Evolutionary conservation across 2,888 invertebrate genomes (phyloP), one percentile per base, ranked within the genome.

Genomic region (Drosophila pseudotalamancana): DNA sequence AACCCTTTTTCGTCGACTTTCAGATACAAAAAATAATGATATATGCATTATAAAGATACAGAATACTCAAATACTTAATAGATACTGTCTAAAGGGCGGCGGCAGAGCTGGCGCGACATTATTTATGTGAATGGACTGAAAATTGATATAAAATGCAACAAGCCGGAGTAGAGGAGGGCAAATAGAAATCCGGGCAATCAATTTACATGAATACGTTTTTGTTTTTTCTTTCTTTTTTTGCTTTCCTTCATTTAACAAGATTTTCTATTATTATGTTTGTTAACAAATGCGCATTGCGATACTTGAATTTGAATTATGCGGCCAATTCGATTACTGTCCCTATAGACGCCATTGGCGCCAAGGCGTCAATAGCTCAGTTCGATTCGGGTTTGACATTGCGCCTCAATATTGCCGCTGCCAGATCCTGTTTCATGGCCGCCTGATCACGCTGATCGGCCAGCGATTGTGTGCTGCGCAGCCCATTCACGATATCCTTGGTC

Each of bases 401-500:
- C 89, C 95, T 95, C 89, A 96, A 94, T 82, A 97, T 93, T 57
- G 96, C 97, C 34, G 94, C 94, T 14, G 96, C 97, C 72, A 98
- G 93, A 91, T 97, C 97, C 90, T 96, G 96, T 90, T 95, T 95
- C 88, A 98, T 93, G 40, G 96, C 96, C 31, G 95, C 95, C 89
- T 97, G 96, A 90, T 95, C 95, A 76, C 95, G 94, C 84, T 96
- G 95, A 91, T 98, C 97, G 43, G 96, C 95, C 57, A 98, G 70
- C 6, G 97, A 95, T 88, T 96, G 95, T 74, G 97, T 95, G 37
- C 94, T 93, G 50, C 98, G 94, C 80, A 99, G 93, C 9, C 98
- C 97, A 90, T 98, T 98, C 62, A 99, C 98, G 89, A 99, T 99
- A 92, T 99, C 98, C 92, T 97, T 98, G 50, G 99, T 99, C 92